A percentile compares a stretch with the other conserved stretches of the same genome.
phyloP scores from a whole-genome alignment of 2,888 invertebrate species.

The Serrognathus titanus region DNA sequence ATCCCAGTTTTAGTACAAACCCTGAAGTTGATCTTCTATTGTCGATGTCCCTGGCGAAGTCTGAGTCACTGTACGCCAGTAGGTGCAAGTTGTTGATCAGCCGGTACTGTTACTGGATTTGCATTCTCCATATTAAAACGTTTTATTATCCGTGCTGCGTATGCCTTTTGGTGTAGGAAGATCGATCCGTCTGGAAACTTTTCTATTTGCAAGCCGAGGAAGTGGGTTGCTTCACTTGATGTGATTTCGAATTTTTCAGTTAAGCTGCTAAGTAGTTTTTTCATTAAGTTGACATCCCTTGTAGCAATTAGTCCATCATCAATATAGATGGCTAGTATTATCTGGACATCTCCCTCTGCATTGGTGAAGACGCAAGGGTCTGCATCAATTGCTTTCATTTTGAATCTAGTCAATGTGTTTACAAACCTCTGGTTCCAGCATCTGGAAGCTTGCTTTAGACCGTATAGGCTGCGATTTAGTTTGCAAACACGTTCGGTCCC shows the following conservation, averaged over 20 bases:
- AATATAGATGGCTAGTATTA: no score
- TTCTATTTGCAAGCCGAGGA: constrained; percentile 22
- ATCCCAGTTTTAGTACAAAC: background rate
- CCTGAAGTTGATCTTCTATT: background rate
- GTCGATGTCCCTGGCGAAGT: constrained; percentile 1
- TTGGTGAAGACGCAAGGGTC: background rate
- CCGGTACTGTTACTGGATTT: constrained; percentile 25
- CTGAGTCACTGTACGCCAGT: background rate
- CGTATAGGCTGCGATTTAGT: constrained; percentile 38
- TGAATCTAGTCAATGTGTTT: constrained; percentile 23
- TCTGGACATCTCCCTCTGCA: no score
- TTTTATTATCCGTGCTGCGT: constrained; percentile 12
- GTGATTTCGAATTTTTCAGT: constrained; percentile 16
- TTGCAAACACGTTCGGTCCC: constrained; percentile 32
- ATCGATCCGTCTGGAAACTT: constrained; percentile 17
- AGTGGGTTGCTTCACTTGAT: constrained; percentile 6
- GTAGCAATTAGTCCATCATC: no score
- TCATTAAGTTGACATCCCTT: background rate
- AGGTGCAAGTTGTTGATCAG: constrained; percentile 5
- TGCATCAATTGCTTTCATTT: constrained; percentile 1
- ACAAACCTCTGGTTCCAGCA: constrained; percentile 36
- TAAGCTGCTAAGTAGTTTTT: background rate
- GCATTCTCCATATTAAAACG: constrained; percentile 24
- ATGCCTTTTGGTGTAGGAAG: constrained; percentile 17
- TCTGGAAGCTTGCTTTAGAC: constrained; percentile 38